Evolutionary conservation across 92 coral and sea anemone species (phyloP).

Genomic region (Porites divaricata): DNA sequence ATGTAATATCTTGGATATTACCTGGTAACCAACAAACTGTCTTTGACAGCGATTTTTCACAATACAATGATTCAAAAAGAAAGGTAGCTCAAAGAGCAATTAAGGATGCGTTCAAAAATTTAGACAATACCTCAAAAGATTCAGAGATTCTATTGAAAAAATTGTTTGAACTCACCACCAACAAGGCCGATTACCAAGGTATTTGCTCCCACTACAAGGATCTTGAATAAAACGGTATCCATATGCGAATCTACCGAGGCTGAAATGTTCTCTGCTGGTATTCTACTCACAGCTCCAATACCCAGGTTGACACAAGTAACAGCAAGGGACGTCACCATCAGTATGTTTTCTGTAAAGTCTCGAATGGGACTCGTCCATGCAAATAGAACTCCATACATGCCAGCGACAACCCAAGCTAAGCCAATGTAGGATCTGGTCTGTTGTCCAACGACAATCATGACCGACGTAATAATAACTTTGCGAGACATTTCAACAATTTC

Average conservation of each 20-base stretch:
- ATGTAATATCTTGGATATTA: no score
- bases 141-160: not conserved
- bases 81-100: no score
- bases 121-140: no score
- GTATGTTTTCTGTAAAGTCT: constrained; percentile 4
- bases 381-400: constrained; percentile 10
- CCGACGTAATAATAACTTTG: constrained; percentile 6
- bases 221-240: constrained; percentile 5
- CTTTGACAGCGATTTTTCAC: no score
- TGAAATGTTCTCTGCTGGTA: not conserved
- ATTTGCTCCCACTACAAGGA: constrained; percentile 15
- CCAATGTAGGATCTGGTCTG: constrained; percentile 26
- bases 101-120: no score
- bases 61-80: no score
- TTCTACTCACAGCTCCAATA: constrained; percentile 15
- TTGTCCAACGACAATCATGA: constrained; percentile 1
- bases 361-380: constrained; percentile 14
- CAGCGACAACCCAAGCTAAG: not conserved
- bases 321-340: constrained; percentile 9
- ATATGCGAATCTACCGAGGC: not conserved
- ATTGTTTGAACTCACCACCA: constrained; percentile 6
- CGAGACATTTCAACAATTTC: constrained; percentile 21
- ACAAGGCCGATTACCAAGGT: not conserved
- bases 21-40: no score
- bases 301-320: constrained; percentile 28